Percentiles rank a stretch among this genome's conserved stretches.
phyloP scores from a whole-genome alignment of 2,113 vertebrate species.

The Synodontis membranacea region DNA sequence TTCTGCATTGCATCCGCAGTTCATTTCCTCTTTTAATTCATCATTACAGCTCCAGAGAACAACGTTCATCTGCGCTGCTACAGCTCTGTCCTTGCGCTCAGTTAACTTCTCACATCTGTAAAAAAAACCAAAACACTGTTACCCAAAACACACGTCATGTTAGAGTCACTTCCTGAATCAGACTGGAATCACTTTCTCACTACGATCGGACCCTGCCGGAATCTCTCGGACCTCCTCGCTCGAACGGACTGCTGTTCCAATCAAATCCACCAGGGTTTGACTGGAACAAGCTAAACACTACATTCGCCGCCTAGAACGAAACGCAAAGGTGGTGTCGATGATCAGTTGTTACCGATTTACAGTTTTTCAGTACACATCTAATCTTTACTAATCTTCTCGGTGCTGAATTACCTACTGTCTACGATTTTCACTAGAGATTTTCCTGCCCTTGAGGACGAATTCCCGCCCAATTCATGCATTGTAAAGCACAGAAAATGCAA shows the following conservation, averaged over 20 bases:
- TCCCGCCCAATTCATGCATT: not conserved
- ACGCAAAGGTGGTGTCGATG: not conserved
- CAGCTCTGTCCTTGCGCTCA: not conserved
- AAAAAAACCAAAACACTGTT: not conserved
- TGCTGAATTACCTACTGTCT: not conserved
- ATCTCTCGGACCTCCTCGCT: not conserved
- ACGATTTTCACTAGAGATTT: not conserved
- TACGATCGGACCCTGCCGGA: not conserved
- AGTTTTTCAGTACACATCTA: not conserved
- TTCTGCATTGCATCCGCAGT: not conserved
- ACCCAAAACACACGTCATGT: not conserved
- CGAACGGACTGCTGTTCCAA: not conserved
- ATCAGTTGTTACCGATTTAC: not conserved
- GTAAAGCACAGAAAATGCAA: not conserved
- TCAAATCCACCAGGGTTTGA: not conserved
- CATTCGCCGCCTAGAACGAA: not conserved
- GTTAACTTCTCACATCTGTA: not conserved
- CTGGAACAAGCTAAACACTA: not conserved
- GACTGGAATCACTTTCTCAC: not conserved
- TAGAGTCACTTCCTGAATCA: not conserved
- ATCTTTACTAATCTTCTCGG: not conserved
- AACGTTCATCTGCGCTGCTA: not conserved
- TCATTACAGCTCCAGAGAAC: not conserved
- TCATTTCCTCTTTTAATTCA: not conserved
- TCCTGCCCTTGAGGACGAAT: not conserved